Conservation (phyloP, 2,888 invertebrate species). For the Limnephilus lunatus region DNA sequence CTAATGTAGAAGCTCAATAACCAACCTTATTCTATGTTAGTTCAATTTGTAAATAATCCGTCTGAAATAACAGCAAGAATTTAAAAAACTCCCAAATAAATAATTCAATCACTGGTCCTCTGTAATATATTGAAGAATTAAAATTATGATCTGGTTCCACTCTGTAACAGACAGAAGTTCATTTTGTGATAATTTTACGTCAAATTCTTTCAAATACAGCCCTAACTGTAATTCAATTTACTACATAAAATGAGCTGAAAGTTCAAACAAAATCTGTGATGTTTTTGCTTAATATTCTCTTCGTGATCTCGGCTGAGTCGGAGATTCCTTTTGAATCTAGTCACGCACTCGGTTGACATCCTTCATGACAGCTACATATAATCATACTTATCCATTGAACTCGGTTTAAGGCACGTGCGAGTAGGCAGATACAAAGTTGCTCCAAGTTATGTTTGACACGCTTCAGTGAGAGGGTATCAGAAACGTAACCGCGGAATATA, state of each 20-base stretch:
- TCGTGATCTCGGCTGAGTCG: conserved; percentile 23
- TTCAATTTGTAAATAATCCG: neutral
- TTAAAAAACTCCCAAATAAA: neutral
- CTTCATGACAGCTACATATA: conserved; percentile 39
- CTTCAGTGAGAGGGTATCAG: neutral
- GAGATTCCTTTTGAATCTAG: conserved; percentile 27
- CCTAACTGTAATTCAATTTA: neutral
- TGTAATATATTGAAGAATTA: neutral
- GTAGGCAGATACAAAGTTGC: conserved; percentile 15
- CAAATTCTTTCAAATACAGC: neutral
- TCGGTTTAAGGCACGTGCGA: conserved; percentile 33
- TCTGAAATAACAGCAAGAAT: neutral
- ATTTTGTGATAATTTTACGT: neutral
- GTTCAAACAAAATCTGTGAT: conserved; percentile 21
- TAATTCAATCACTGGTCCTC: too few species aligned
- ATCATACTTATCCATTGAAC: conserved; percentile 37
- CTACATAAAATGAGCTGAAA: neutral
- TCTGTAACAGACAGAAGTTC: neutral
- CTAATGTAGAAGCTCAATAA: neutral
- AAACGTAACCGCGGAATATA: neutral
- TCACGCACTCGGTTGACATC: conserved; percentile 38
- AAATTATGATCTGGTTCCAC: neutral
- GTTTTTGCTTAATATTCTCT: conserved; percentile 32
- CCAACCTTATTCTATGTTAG: neutral
- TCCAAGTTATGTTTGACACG: conserved; percentile 27